Evolutionary conservation across 1,140 invertebrate species (phyloP).

Genomic region (Drosophila nigrodunni): DNA sequence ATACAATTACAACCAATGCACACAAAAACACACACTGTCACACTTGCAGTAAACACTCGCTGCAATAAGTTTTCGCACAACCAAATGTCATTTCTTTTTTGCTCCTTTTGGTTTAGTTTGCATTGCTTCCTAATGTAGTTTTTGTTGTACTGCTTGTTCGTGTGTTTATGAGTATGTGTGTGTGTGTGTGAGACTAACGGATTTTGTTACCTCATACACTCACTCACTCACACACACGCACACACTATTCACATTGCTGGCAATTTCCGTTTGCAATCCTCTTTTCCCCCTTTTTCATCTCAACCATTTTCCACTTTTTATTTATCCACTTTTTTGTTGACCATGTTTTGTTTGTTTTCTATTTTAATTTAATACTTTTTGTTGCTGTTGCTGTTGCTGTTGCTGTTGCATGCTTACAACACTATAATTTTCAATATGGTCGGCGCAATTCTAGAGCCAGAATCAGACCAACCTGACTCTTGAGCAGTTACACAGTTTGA

Average conservation of each 20-base stretch:
- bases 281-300: neutral
- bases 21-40: constrained; percentile 11
- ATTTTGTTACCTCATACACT: constrained; percentile 26
- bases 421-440: constrained; percentile 79
- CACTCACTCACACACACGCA: constrained; percentile 23
- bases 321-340: constrained; percentile 59
- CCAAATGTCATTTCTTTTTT: constrained; percentile 26
- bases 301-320: constrained; percentile 19
- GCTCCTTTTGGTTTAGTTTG: constrained; percentile 25
- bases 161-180: constrained; percentile 13
- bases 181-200: constrained; percentile 23
- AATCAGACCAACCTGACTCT: neutral
- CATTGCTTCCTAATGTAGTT: constrained; percentile 46
- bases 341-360: constrained; percentile 78
- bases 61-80: constrained; percentile 64
- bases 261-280: constrained; percentile 77
- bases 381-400: constrained; percentile 42
- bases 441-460: neutral
- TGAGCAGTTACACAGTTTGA: neutral
- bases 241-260: constrained; percentile 48
- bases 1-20: neutral
- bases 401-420: constrained; percentile 73
- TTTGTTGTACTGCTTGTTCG: constrained; percentile 19
- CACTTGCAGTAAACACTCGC: constrained; percentile 41
- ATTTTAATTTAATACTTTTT: constrained; percentile 71